Conservation (phyloP, 2,888 invertebrate genomes). For the Andricus quercusramuli region DNA sequence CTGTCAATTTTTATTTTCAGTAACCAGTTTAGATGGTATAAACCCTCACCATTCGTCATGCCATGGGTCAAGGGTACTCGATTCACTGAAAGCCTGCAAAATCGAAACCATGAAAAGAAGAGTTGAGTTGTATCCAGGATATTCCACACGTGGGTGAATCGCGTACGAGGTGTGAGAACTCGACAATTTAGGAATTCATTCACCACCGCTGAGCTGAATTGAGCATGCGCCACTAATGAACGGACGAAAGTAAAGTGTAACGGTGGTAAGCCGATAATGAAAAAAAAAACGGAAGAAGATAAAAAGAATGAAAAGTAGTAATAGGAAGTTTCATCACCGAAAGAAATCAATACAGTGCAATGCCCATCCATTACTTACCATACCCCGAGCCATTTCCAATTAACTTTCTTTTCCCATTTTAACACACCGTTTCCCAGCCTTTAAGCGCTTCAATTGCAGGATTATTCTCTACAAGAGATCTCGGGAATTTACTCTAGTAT, state of each 20-base stretch:
- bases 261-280: constrained; percentile 56
- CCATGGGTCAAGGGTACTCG: constrained; percentile 8
- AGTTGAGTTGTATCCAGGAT: constrained; percentile 6
- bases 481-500: not conserved
- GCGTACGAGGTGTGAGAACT: constrained; percentile 17
- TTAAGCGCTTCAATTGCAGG: constrained; percentile 25
- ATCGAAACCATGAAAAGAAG: not conserved
- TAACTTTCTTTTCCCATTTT: constrained; percentile 39
- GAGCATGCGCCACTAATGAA: constrained; percentile 51
- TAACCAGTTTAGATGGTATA: not conserved
- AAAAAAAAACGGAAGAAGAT: constrained; percentile 41
- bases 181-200: constrained; percentile 45
- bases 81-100: not conserved
- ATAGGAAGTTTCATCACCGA: constrained; percentile 47
- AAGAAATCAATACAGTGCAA: constrained; percentile 53
- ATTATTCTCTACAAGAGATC: not conserved
- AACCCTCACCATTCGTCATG: not conserved
- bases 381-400: constrained; percentile 38
- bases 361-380: constrained; percentile 45
- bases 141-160: constrained; percentile 20
- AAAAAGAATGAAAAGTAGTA: not conserved
- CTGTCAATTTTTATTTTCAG: not conserved
- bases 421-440: constrained; percentile 9
- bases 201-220: constrained; percentile 39
- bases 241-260: constrained; percentile 55